A percentile compares a stretch with the other conserved stretches of the same genome.
Conservation (phyloP, 37 sponge, comb jelly and placozoan genomes). For the Ianthella basta region DNA sequence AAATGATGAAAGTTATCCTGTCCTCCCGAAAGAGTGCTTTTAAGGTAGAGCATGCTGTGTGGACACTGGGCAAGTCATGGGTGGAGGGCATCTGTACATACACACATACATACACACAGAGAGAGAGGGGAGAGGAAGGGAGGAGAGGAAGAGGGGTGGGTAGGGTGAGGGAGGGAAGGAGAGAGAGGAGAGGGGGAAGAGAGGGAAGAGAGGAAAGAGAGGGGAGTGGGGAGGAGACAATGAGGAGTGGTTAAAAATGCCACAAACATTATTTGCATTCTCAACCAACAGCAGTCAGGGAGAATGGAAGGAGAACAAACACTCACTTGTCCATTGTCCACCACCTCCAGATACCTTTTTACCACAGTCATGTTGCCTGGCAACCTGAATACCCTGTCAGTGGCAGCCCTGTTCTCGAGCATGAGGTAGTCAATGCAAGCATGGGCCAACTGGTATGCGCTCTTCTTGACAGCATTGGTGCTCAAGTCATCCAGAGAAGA, state of each 20-base stretch:
- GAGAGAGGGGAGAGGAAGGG: too few relatives aligned
- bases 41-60: conserved; percentile 6
- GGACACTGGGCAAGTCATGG: background rate
- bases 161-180: too few relatives aligned
- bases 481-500: conserved; percentile 10
- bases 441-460: background rate
- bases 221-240: too few relatives aligned
- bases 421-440: background rate
- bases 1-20: conserved; percentile 1
- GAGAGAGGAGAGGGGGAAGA: too few relatives aligned
- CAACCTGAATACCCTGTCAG: conserved; percentile 12
- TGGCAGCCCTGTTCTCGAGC: background rate
- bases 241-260: too few relatives aligned
- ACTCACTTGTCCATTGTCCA: conserved; percentile 15
- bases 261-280: too few relatives aligned
- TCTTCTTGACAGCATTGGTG: conserved; percentile 1
- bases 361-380: conserved; percentile 22
- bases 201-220: too few relatives aligned
- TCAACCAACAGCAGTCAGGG: too few relatives aligned
- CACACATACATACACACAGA: background rate
- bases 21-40: background rate
- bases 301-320: background rate
- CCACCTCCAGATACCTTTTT: background rate
- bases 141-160: too few relatives aligned
- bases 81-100: background rate